phyloP scores from a whole-genome alignment of 2,113 vertebrate species.

The Laticauda laticaudata region DNA sequence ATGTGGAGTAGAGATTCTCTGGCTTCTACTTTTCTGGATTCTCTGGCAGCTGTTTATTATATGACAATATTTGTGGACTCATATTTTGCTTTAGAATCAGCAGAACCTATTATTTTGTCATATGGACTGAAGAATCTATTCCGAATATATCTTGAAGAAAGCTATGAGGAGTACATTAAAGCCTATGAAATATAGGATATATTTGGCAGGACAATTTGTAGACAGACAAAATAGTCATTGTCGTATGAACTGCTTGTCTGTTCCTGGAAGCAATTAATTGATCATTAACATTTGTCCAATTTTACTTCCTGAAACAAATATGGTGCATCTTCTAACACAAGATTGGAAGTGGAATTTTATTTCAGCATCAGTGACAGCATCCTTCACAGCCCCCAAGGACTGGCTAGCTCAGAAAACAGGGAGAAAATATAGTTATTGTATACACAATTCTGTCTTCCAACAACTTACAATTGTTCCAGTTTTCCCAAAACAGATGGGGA shows the following conservation, averaged over 20 bases:
- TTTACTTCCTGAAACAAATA: neutral
- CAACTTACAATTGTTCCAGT: neutral
- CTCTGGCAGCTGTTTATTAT: neutral
- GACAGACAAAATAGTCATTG: neutral
- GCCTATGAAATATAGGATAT: neutral
- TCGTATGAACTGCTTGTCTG: neutral
- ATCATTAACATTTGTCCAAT: neutral
- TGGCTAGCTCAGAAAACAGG: neutral
- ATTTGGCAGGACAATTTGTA: neutral
- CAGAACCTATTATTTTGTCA: neutral
- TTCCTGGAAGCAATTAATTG: neutral
- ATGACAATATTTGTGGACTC: neutral
- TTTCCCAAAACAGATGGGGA: neutral
- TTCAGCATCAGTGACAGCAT: neutral
- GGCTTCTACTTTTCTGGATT: neutral
- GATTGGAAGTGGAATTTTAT: neutral
- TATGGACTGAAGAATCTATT: neutral
- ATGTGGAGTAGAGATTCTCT: neutral
- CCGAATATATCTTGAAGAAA: neutral
- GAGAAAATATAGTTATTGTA: neutral
- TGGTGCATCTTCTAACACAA: neutral
- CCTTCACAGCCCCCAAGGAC: neutral
- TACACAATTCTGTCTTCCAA: neutral
- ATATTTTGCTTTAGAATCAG: neutral
- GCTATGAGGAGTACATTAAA: neutral